Percentiles rank a stretch among this genome's conserved stretches.
Evolutionary conservation across 2,797 vertebrate species (phyloP).

Genomic region (Tauraco hartlaubi): DNA sequence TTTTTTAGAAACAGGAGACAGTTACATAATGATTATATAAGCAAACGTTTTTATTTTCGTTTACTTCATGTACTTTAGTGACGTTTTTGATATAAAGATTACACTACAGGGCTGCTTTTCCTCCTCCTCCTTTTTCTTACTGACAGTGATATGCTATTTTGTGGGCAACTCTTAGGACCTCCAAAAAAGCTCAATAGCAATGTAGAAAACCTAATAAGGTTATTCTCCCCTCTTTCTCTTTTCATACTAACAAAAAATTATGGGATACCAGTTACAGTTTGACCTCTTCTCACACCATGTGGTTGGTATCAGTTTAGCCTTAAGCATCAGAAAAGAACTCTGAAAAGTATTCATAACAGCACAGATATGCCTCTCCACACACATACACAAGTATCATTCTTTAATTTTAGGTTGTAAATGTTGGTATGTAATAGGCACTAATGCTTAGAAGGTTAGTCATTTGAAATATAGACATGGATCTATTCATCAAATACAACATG

Average conservation of each 20-base stretch:
- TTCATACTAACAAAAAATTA: not conserved
- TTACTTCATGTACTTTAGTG: not conserved
- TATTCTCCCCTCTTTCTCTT: not conserved
- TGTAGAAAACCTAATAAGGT: not conserved
- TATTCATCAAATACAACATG: conserved; percentile 19
- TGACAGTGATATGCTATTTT: not conserved
- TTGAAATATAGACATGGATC: not conserved
- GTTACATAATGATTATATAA: not conserved
- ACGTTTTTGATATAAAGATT: not conserved
- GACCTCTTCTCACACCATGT: not conserved
- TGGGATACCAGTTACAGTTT: not conserved
- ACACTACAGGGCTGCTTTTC: not conserved
- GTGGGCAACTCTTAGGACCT: not conserved
- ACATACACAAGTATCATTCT: rapidly evolving
- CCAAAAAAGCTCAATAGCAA: not conserved
- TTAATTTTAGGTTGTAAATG: not conserved
- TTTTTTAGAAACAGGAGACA: not conserved
- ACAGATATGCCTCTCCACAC: not conserved
- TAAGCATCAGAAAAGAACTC: not conserved
- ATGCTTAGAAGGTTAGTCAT: not conserved
- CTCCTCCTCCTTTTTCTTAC: not conserved
- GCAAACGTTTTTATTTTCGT: not conserved
- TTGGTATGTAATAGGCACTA: not conserved
- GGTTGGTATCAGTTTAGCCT: not conserved
- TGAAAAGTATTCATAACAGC: not conserved